phyloP scores from a whole-genome alignment of 2,797 vertebrate genomes.

The Sarcophilus harrisii region DNA sequence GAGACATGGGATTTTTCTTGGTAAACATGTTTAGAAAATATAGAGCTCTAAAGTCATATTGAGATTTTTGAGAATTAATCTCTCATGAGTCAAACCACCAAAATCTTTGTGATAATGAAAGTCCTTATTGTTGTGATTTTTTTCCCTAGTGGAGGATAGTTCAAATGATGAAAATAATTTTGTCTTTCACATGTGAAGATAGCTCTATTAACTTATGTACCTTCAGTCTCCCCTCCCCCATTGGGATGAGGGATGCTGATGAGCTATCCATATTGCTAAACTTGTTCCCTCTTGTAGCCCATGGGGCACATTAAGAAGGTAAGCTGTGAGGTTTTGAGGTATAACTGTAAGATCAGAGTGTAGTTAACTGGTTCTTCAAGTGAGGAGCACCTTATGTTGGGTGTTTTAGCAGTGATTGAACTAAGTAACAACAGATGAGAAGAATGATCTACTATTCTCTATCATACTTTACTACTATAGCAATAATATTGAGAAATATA shows the following conservation, averaged over 20 bases:
- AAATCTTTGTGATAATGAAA: background rate
- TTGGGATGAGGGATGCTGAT: background rate
- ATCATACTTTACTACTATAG: background rate
- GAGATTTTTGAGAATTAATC: conserved; percentile 11
- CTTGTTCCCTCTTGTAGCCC: background rate
- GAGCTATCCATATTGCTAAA: background rate
- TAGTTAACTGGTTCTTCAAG: background rate
- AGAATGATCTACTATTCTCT: background rate
- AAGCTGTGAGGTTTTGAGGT: background rate
- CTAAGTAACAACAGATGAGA: background rate
- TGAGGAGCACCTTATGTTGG: background rate
- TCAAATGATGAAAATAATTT: conserved; percentile 29
- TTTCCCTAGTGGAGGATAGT: background rate
- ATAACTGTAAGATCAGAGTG: background rate
- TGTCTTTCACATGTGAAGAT: conserved; percentile 14
- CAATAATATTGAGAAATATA: background rate
- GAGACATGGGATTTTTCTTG: conserved; percentile 26
- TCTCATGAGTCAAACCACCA: background rate
- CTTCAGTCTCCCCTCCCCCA: background rate
- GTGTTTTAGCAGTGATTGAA: background rate
- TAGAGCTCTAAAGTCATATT: background rate
- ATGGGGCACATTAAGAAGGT: background rate
- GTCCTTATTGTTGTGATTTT: background rate
- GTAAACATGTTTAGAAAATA: conserved; percentile 5
- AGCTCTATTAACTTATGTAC: background rate